phyloP scores from a whole-genome alignment of 1,140 invertebrate genomes.

The Halotydeus destructor region DNA sequence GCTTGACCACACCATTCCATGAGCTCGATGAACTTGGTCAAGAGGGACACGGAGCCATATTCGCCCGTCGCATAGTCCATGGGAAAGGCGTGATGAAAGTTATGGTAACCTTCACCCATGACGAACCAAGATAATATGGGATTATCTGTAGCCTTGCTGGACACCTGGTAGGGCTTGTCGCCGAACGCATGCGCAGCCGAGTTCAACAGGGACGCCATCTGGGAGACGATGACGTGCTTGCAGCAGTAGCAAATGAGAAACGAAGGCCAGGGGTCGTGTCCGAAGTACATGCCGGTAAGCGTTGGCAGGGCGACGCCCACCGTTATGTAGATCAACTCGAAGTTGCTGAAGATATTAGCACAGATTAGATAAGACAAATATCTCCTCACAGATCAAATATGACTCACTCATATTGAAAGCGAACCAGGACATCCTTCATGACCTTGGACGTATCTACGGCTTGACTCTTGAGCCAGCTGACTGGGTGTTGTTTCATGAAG shows the following conservation, averaged over 20 bases:
- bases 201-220: too few relatives aligned
- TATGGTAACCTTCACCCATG: conserved; percentile 73
- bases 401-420: conserved; percentile 70
- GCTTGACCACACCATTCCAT: conserved; percentile 28
- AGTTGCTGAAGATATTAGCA: too few relatives aligned
- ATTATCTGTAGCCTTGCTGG: conserved; percentile 52
- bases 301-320: too few relatives aligned
- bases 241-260: too few relatives aligned
- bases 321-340: too few relatives aligned
- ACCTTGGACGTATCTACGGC: conserved; percentile 68
- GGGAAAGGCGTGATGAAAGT: conserved; percentile 86
- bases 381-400: too few relatives aligned
- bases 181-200: conserved; percentile 82
- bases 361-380: too few relatives aligned
- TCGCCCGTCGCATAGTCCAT: conserved; percentile 75
- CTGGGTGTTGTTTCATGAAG: conserved; percentile 47
- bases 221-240: too few relatives aligned
- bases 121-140: conserved; percentile 42
- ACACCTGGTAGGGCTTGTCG: conserved; percentile 61
- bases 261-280: too few relatives aligned
- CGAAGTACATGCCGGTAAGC: too few relatives aligned
- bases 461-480: conserved; percentile 47
- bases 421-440: conserved; percentile 50
- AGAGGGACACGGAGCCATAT: conserved; percentile 37
- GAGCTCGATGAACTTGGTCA: conserved; percentile 30